Conservation (phyloP, 2,113 vertebrate species). For the Caretta caretta region DNA sequence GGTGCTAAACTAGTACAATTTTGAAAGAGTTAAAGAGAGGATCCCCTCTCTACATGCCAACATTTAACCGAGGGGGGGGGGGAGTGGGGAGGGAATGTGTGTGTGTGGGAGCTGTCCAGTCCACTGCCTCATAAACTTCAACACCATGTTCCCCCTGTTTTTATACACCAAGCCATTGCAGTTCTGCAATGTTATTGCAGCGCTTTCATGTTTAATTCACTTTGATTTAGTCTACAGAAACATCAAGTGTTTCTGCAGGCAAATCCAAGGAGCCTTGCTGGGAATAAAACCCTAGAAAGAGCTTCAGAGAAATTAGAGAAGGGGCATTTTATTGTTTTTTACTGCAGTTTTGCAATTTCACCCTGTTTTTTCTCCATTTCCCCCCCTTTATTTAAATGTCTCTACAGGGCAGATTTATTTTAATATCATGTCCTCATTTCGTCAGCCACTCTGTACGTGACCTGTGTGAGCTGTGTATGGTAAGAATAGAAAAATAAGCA, state of each 20-base stretch:
- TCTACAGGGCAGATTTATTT: slow-evolving; percentile 48
- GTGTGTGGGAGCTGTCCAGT: not conserved
- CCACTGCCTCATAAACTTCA: slow-evolving; percentile 36
- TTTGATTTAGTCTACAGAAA: slow-evolving; percentile 90
- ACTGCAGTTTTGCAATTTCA: slow-evolving; percentile 51
- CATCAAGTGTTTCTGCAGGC: slow-evolving; percentile 77
- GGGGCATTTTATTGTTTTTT: slow-evolving; percentile 68
- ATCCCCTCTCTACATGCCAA: not conserved
- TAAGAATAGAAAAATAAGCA: slow-evolving; percentile 69
- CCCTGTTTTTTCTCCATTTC: slow-evolving; percentile 31
- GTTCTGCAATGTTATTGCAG: slow-evolving; percentile 78
- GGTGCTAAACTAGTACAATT: not conserved
- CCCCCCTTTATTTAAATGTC: slow-evolving; percentile 4
- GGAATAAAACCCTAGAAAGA: slow-evolving; percentile 72
- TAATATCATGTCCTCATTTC: slow-evolving; percentile 57
- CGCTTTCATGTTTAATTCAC: slow-evolving; percentile 96
- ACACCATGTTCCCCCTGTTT: slow-evolving; percentile 33
- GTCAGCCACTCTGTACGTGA: not conserved
- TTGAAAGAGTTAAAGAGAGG: not conserved
- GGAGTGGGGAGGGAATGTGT: not conserved
- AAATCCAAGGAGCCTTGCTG: slow-evolving; percentile 67
- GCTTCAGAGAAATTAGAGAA: slow-evolving; percentile 70
- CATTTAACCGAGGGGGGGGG: not conserved
- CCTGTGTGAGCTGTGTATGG: slow-evolving; percentile 46
- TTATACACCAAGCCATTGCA: slow-evolving; percentile 40